Conservation (phyloP, 2,888 invertebrate species). For the Tenthredo distinguenda region DNA sequence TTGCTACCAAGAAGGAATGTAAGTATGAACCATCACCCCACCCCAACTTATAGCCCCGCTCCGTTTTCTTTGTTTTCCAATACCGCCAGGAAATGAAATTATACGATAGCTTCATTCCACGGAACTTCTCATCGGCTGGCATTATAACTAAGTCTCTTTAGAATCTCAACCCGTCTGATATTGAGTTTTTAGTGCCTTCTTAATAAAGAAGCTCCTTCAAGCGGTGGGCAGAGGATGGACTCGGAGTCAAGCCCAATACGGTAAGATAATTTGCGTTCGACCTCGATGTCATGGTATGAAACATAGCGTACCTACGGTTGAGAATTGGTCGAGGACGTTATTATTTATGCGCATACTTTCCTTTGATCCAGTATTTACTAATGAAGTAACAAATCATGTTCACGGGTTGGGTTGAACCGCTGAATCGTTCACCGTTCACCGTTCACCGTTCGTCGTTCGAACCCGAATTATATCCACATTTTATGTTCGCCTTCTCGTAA, state of each 20-base stretch:
- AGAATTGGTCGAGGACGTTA: conserved; percentile 34
- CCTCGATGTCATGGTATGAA: conserved; percentile 32
- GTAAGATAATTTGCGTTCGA: conserved; percentile 45
- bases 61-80: not conserved
- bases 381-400: conserved; percentile 52
- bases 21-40: not conserved
- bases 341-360: conserved; percentile 48
- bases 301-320: conserved; percentile 8
- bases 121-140: not conserved
- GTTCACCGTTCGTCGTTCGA: conserved; percentile 45
- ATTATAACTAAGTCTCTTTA: not conserved
- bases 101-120: not conserved
- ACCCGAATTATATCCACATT: conserved; percentile 52
- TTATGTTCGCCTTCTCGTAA: conserved; percentile 53
- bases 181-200: not conserved
- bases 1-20: conserved; percentile 28
- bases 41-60: not conserved
- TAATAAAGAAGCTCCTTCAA: not conserved
- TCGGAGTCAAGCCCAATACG: not conserved
- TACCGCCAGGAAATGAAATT: not conserved
- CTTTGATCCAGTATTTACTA: conserved; percentile 50
- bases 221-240: not conserved
- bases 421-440: conserved; percentile 35
- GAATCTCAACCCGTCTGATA: not conserved
- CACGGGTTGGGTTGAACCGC: conserved; percentile 31